Base-by-base conservation (phyloP, 1,140 invertebrate genomes). In the Trichomalopsis sarcophagae region DNA sequence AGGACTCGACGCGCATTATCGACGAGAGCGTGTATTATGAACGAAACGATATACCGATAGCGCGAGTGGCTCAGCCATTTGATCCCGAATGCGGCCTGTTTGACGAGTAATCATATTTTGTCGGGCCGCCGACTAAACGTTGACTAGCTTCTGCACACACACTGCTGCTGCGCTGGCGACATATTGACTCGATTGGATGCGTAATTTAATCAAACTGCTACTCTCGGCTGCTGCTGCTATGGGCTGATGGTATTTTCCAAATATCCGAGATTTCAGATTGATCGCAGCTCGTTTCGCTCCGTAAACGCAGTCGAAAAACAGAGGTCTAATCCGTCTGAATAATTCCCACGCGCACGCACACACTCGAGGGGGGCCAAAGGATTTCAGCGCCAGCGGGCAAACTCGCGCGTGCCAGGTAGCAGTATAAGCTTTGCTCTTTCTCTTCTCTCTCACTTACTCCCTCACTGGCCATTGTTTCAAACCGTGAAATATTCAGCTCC, bases 281-380 rank as follows among this genome's bases (percentile, higher is more conserved):
- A 36, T 36, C 4, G 33, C 33, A 36, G 33, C 33, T 36, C 33
- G 5, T 36, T 36, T 36, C 9, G 23, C n/a, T 71, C 23, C 10
- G 30, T 33, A 33, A 71, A 30, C 68, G 23, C 68, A 40, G 13
- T n/a, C 30, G 2, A 77, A 55, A 55, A 79, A 33, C 13, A 36
- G 33, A 79, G n/a, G 77, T 55, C 55, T 78, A 78, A 79, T 86
- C 44, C 81, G 13, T 68, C 73, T 83, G 78, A 86, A 83, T 86
- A 80, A 81, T 80, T 87, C 77, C n/a, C 68, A 14, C 11, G 50
- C 36, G 74, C 13, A 40, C 36, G 74, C 36, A 30, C 7, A 62
- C 21, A 21, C 47, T 13, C 14, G 55, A 7, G 69, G 17, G 36
- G 36, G 74, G 14, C 4, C 44, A 62, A 62, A 36, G 33, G 50